Percentiles rank a stretch among this genome's conserved stretches.
phyloP scores from a whole-genome alignment of 2,888 invertebrate species.

The Trichacis sp. region DNA sequence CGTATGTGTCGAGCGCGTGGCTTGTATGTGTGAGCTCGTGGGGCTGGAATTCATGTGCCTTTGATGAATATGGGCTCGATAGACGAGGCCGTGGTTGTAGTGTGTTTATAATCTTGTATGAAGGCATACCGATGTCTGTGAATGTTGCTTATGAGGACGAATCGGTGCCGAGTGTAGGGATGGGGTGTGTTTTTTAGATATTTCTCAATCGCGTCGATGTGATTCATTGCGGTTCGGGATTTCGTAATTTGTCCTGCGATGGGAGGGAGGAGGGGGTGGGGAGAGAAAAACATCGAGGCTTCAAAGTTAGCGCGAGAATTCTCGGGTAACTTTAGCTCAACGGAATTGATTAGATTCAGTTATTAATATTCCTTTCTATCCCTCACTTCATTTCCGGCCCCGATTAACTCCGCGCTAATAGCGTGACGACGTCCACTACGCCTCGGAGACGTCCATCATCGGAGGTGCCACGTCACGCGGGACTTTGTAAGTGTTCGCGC shows the following conservation, averaged over 20 bases:
- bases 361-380: conserved; percentile 68
- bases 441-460: conserved; percentile 47
- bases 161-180: too few species aligned
- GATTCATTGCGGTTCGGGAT: not conserved
- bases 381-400: conserved; percentile 66
- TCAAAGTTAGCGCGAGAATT: conserved; percentile 40
- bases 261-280: conserved; percentile 1
- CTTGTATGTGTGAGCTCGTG: too few species aligned
- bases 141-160: too few species aligned
- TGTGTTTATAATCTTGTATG: too few species aligned
- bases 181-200: too few species aligned
- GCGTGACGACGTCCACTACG: conserved; percentile 64
- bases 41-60: too few species aligned
- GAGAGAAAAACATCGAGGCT: conserved; percentile 20
- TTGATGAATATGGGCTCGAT: too few species aligned
- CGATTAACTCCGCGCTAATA: conserved; percentile 65
- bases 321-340: conserved; percentile 60
- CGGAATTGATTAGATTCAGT: conserved; percentile 67
- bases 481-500: conserved; percentile 43
- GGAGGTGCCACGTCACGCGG: conserved; percentile 41
- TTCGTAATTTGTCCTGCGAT: too few species aligned
- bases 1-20: too few species aligned
- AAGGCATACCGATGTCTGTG: too few species aligned
- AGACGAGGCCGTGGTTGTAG: too few species aligned
- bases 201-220: too few species aligned